Percentiles rank a stretch among this genome's conserved stretches.
Conservation (phyloP, 2,113 vertebrate genomes). For the Amphilophus citrinellus region DNA sequence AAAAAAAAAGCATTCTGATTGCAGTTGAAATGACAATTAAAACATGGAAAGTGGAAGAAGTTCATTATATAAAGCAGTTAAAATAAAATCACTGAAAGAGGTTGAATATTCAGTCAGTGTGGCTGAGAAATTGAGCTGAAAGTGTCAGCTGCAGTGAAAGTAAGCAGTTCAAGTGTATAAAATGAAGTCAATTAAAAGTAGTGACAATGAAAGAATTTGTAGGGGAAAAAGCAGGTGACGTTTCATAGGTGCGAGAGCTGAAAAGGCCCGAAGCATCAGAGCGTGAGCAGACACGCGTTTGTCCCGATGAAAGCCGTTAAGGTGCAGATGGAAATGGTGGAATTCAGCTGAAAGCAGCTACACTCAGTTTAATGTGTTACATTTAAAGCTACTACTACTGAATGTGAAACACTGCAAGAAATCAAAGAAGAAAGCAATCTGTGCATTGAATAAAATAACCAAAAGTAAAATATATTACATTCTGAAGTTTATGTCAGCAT, state of each 20-base stretch:
- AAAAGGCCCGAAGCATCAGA: not conserved
- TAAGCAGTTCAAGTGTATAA: slow-evolving; percentile 6
- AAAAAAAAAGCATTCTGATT: not conserved
- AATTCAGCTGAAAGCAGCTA: not conserved
- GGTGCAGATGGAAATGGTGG: not conserved
- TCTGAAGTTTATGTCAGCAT: not conserved
- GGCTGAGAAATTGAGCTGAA: slow-evolving; percentile 11
- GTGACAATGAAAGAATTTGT: not conserved
- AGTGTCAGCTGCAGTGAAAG: not conserved
- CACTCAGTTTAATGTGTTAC: not conserved
- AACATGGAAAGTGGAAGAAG: not conserved
- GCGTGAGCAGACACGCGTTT: not conserved
- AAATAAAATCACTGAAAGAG: not conserved
- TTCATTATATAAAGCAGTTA: not conserved
- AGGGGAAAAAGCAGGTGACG: not conserved
- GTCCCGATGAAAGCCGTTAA: not conserved
- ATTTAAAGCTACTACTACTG: not conserved
- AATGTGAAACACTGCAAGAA: not conserved
- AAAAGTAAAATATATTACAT: not conserved
- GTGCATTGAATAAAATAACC: not conserved
- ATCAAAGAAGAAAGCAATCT: not conserved
- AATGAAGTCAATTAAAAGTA: not conserved
- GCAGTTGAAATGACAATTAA: not conserved
- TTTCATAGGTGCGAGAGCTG: not conserved
- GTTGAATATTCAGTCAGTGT: not conserved